Conservation (phyloP, 2,113 vertebrate genomes). For the Podarcis raffonei region DNA sequence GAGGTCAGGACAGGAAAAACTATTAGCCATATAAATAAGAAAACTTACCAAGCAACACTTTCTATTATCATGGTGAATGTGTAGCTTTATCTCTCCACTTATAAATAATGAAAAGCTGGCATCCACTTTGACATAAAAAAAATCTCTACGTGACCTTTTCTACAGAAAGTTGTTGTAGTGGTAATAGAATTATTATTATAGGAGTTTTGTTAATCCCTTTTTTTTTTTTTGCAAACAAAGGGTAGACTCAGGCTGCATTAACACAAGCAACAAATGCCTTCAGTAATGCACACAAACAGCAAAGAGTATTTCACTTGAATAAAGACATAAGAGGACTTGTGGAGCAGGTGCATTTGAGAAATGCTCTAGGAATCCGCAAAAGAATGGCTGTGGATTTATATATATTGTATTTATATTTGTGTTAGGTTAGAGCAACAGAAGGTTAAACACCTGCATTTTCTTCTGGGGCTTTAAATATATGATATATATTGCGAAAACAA, state of each 20-base stretch:
- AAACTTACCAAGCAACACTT: not conserved
- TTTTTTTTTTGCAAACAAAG: not conserved
- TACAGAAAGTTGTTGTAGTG: not conserved
- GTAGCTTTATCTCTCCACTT: not conserved
- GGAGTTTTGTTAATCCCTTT: not conserved
- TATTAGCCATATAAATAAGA: not conserved
- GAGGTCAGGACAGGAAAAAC: too few relatives aligned
- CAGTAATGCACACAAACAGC: slow-evolving; percentile 12
- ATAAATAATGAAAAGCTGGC: slow-evolving; percentile 20
- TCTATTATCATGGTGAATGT: not conserved
- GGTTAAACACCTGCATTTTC: not conserved
- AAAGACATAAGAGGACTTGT: not conserved
- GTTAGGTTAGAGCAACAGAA: not conserved
- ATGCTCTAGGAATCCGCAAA: slow-evolving; percentile 14
- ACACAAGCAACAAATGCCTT: not conserved
- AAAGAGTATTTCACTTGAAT: slow-evolving; percentile 11
- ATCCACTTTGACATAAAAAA: not conserved
- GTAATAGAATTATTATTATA: too few relatives aligned
- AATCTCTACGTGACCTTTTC: not conserved
- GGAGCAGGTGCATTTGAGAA: slow-evolving; percentile 17
- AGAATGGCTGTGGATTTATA: slow-evolving; percentile 11
- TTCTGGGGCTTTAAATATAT: not conserved
- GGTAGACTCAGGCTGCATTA: not conserved
- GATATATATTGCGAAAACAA: slow-evolving; percentile 14
- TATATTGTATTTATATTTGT: not conserved